A percentile compares a stretch with the other conserved stretches of the same genome.
Evolutionary conservation across 2,113 vertebrate species (phyloP).

Genomic region (Chionomys nivalis): DNA sequence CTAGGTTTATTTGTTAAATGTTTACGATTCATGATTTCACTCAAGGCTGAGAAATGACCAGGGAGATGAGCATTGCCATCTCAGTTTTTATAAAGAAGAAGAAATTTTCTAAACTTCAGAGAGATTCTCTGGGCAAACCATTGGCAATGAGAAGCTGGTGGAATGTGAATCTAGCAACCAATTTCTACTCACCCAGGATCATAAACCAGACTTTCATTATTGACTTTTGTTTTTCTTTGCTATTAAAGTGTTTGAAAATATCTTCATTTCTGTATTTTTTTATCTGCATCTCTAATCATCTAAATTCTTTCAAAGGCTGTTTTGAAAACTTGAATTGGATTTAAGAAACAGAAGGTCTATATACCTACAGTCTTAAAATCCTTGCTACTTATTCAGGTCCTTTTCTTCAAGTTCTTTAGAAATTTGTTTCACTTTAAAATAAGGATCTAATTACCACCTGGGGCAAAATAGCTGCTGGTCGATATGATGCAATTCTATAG

Average conservation of each 20-base stretch:
- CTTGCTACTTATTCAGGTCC: background rate
- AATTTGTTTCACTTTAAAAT: background rate
- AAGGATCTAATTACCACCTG: background rate
- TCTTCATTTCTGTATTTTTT: background rate
- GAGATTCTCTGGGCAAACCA: background rate
- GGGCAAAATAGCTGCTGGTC: background rate
- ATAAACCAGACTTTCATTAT: too few species aligned
- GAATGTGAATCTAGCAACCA: too few species aligned
- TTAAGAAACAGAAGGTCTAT: background rate
- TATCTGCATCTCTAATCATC: background rate
- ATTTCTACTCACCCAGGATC: fast-evolving
- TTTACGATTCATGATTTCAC: background rate
- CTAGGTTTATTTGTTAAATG: background rate
- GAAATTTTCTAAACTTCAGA: background rate
- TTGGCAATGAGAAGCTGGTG: too few species aligned
- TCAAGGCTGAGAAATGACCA: background rate
- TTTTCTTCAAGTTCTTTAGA: background rate
- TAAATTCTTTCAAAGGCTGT: background rate
- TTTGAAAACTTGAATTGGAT: conserved; percentile 7
- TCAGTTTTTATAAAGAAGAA: background rate
- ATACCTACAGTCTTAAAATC: background rate
- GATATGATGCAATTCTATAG: background rate
- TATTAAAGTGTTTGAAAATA: background rate
- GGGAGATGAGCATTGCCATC: too few species aligned
- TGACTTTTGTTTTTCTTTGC: background rate